Evolutionary conservation across 2,797 vertebrate species (phyloP).

Genomic region (Avahi laniger): DNA sequence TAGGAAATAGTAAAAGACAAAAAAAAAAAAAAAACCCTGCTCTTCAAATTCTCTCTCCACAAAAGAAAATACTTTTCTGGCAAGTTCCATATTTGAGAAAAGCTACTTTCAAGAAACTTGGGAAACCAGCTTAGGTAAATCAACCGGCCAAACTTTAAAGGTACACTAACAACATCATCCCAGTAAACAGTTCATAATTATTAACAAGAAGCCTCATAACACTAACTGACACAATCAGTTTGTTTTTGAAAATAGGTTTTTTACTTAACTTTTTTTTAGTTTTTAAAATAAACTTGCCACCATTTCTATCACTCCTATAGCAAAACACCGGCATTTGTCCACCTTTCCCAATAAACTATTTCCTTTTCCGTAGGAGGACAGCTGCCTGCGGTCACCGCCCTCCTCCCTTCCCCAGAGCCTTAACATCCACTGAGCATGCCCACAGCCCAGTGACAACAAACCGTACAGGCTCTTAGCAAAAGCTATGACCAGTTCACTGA

Average conservation of each 20-base stretch:
- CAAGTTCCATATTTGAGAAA: conserved; percentile 11
- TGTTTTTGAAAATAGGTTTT: not conserved
- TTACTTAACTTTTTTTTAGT: not conserved
- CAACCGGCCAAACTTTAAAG: not conserved
- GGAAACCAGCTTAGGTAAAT: not conserved
- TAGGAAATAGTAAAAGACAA: not conserved
- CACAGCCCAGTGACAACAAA: not conserved
- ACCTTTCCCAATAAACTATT: not conserved
- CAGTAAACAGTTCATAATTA: not conserved
- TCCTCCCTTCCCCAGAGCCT: not conserved
- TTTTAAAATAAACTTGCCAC: not conserved
- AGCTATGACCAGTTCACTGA: not conserved
- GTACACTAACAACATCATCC: not conserved
- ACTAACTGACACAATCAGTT: not conserved
- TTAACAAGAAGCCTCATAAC: not conserved
- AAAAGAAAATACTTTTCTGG: not conserved
- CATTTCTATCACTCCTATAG: not conserved
- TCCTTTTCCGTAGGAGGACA: not conserved
- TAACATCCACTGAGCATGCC: not conserved
- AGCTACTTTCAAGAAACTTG: not conserved
- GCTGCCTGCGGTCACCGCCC: not conserved
- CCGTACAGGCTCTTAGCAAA: not conserved
- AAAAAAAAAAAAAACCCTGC: not conserved
- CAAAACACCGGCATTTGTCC: not conserved
- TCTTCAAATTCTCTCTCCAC: not conserved